Percentiles rank a stretch among this genome's conserved stretches.
Evolutionary conservation across 2,797 vertebrate species (phyloP).

Genomic region (Pseudocheirus occidentalis): DNA sequence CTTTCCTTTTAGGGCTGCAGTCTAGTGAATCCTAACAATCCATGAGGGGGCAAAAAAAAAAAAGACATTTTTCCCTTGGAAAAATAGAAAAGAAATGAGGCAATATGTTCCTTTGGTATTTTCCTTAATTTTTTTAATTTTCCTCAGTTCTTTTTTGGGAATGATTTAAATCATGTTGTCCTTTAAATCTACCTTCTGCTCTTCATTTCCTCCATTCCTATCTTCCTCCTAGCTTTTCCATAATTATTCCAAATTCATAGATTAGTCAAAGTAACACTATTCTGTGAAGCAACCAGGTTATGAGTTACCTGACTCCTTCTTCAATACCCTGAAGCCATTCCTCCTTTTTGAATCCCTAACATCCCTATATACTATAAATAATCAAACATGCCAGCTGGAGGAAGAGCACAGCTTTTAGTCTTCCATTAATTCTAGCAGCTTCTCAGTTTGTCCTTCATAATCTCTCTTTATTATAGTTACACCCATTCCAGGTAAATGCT

Average conservation of each 20-base stretch:
- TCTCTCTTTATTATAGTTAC: background rate
- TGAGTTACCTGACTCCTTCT: background rate
- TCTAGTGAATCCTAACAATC: background rate
- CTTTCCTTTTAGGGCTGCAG: background rate
- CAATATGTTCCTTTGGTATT: background rate
- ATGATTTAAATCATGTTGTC: background rate
- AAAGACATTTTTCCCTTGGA: background rate
- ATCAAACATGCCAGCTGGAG: background rate
- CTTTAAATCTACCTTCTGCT: background rate
- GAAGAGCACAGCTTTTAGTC: background rate
- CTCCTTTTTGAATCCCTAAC: background rate
- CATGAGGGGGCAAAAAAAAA: background rate
- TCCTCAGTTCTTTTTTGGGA: background rate
- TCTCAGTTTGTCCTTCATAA: background rate
- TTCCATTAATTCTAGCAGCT: background rate
- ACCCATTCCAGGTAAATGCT: background rate
- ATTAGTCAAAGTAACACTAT: background rate
- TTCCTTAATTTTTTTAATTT: background rate
- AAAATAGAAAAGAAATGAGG: conserved; percentile 24
- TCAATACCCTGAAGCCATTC: background rate
- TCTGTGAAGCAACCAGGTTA: background rate
- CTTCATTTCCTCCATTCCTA: background rate
- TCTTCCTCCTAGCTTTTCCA: background rate
- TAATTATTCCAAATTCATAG: background rate
- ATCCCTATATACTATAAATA: background rate